Evolutionary conservation across 1,140 invertebrate genomes (phyloP), one percentile per base, ranked within the genome.

Genomic region (Coenobita brevimanus): DNA sequence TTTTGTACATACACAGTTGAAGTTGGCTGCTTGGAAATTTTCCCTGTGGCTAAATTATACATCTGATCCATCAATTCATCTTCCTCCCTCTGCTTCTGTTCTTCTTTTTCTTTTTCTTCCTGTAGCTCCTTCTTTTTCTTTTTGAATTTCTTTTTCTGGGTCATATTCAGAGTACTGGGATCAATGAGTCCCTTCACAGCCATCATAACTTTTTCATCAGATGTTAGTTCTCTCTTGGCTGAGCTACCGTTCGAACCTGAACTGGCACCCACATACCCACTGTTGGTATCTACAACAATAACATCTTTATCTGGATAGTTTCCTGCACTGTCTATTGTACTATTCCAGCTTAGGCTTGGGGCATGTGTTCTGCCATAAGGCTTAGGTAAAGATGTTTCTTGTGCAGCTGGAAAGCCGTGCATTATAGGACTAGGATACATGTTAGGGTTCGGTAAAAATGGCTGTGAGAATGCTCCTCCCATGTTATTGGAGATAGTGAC

Each of bases 31-130:
- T 90, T 54, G 17, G 64, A 21, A 41, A 50, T 64, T 38, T 88
- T 79, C 30, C 90, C 82, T 33, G 81, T 89, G n/a, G 88, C 83
- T 36, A 90, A 60, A 57, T 89, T 82, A 62, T 90, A 90, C 79
- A 90, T 82, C 62, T 89, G 90, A 79, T 90, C 90, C 90, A 90
- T 90, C 8, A 90, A 62, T 38, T 90, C 90, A 80, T 90, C 90
- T 57, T 90, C 90, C 50, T 90, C 90, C 30, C 84, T 76, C 41
- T 89, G 88, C 38, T 62, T 69, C 62, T 84, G 88, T 43, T 81
- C 82, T 41, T 78, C 88, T 24, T 62, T 87, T 76, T 87, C 84
- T 79, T 82, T 73, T 57, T 89, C 82, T 27, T 89, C 73, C 38
- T 85, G 75, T 4, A 89, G 27, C 6, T 83, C 76, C 41, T 85